Conservation (phyloP, 2,797 vertebrate species). For the Labroides dimidiatus region DNA sequence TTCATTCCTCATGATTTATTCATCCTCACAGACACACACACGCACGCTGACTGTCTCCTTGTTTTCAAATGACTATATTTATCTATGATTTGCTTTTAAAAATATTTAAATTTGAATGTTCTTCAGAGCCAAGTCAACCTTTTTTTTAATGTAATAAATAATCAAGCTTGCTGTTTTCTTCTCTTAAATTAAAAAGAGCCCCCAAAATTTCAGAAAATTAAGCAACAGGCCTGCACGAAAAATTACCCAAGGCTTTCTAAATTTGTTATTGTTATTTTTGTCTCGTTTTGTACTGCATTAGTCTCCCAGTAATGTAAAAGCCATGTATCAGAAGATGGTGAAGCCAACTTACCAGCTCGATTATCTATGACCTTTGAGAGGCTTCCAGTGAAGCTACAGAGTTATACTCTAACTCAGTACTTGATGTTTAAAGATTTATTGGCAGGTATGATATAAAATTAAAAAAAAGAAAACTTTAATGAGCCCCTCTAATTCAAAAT, state of each 20-base stretch:
- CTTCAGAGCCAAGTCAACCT: background rate
- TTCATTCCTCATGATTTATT: constrained; percentile 30
- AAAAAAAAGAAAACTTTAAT: no score
- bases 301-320: no score
- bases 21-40: constrained; percentile 3
- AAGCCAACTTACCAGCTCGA: no score
- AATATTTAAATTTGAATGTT: background rate
- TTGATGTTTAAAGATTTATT: no score
- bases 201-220: background rate
- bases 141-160: background rate
- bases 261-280: background rate
- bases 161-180: background rate
- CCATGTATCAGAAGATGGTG: no score
- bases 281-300: no score
- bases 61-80: background rate
- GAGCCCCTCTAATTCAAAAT: no score
- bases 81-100: background rate
- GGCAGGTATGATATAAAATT: no score
- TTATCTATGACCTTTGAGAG: no score
- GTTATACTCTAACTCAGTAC: no score
- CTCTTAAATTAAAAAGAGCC: background rate
- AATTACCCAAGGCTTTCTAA: background rate
- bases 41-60: background rate
- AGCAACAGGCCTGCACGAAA: background rate
- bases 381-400: no score